Base-by-base conservation (phyloP, 1,140 invertebrate genomes). In the Cotesia typhae region DNA sequence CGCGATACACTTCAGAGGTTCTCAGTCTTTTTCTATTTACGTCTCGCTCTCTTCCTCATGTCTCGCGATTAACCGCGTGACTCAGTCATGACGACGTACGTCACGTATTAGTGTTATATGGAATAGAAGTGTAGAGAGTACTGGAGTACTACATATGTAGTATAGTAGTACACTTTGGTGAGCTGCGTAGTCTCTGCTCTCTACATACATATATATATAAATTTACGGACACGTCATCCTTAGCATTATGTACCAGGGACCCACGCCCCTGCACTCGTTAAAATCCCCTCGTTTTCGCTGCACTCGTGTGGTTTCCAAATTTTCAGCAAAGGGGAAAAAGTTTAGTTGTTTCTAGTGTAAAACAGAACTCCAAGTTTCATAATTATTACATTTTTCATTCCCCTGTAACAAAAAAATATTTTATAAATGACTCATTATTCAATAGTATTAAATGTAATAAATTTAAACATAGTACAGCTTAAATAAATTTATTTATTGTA, bases 1-100 rank as follows among this genome's bases (percentile, higher is more conserved):
- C 65, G 51, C 65, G 65, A 67, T 67, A 67, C 65, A 67, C 65
- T 51, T 51, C 51, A 53, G 65, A 4, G 65, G 65, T 67, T 67
- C 65, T 67, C 65, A 67, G 20, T 51, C 52, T 36, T 51, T n/a
- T 35, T 67, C 65, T 67, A 67, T 67, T 67, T 67, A 47, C 65
- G 51, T 67, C 52, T 55, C 41, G 1, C 28, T 47, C 47, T n/a
- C 28, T 37, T 53, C 17, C 35, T 20, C 53, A 41, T 35, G 14
- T 37, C 41, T 66, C 20, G 53, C 52, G 14, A 55, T 75, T 71
- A 72, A 76, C 69, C 73, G 74, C 69, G 61, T 79, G 78, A 78
- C 71, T 79, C 75, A 79, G 65, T 74, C 71, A 66, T 67, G 65
- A 55, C 65, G 52, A 20, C 17, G 64, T 51, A 51, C 5, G 41